Evolutionary conservation across 2,113 vertebrate species (phyloP).

Genomic region (Neopipo cinnamomea): DNA sequence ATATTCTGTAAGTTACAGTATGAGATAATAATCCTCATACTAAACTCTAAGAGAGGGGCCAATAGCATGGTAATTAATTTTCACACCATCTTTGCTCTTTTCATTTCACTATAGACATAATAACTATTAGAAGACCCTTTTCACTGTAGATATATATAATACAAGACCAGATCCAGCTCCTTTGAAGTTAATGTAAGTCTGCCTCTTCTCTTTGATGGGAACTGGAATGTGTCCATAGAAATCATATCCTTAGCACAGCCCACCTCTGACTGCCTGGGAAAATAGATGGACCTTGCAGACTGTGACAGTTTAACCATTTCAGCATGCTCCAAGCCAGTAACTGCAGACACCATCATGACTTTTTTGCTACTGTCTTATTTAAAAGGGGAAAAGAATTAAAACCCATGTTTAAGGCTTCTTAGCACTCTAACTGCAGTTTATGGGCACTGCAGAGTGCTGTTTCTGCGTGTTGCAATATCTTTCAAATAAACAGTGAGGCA

Average conservation of each 20-base stretch:
- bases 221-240: constrained; percentile 20
- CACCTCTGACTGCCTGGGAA: constrained; percentile 21
- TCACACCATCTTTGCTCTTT: background rate
- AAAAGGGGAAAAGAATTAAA: background rate
- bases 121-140: background rate
- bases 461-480: background rate
- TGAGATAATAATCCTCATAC: background rate
- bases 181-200: constrained; percentile 29
- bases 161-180: background rate
- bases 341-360: background rate
- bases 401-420: background rate
- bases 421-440: background rate
- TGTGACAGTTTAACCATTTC: background rate
- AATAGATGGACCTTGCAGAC: background rate
- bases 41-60: background rate
- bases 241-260: background rate
- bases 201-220: constrained; percentile 17
- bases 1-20: background rate
- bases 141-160: background rate
- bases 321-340: background rate
- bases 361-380: background rate
- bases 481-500: background rate
- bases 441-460: background rate
- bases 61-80: constrained; percentile 31
- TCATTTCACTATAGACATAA: background rate